Evolutionary conservation across 2,888 invertebrate genomes (phyloP), one percentile per base, ranked within the genome.

Genomic region (Nephrotoma appendiculata): DNA sequence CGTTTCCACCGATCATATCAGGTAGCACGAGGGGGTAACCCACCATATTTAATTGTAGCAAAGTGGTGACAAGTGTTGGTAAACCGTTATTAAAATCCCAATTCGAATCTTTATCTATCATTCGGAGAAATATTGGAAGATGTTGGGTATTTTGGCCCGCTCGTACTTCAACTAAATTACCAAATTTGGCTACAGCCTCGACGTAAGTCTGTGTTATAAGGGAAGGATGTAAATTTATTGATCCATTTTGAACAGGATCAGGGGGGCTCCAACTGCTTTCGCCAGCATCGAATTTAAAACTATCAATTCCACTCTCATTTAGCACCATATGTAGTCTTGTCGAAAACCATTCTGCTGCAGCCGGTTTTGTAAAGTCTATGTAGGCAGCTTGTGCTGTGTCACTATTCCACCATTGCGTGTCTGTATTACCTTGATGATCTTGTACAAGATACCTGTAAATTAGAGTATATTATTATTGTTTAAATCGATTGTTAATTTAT

Each of bases 201-300:
- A 94, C 91, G 88, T 94, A 95, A 12, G 92, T 91, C 0, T 89
- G 89, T 0, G 93, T 93, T 83, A 93, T 92, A 90, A 89, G 89
- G 84, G 89, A 89, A 3, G 91, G 91, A n/a, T 89, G 88, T 44
- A 89, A 87, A 44, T 94, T 93, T 1, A 91, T 90, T 83, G 93
- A 92, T 0, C 93, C 94, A 52, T 91, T 93, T 45, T 95, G 92
- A 0, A 93, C 91, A 0, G 95, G 92, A 88, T 94, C 91, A 87
- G 92, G 90, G 0, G 95, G 94, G 6, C 93, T 89, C 93, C 94
- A 95, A 87, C 93, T 93, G 0, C 92, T 90, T 91, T 96, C 96
- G 4, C 96, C 96, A 2, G 96, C 96, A 90, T 96, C 96, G 89
- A 96, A 96, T 90, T 96, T 96, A 89, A 95, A 96, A 87, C 95